Percentiles rank a stretch among this genome's conserved stretches.
Conservation (phyloP, 2,113 vertebrate species). For the Bujurquina vittata region DNA sequence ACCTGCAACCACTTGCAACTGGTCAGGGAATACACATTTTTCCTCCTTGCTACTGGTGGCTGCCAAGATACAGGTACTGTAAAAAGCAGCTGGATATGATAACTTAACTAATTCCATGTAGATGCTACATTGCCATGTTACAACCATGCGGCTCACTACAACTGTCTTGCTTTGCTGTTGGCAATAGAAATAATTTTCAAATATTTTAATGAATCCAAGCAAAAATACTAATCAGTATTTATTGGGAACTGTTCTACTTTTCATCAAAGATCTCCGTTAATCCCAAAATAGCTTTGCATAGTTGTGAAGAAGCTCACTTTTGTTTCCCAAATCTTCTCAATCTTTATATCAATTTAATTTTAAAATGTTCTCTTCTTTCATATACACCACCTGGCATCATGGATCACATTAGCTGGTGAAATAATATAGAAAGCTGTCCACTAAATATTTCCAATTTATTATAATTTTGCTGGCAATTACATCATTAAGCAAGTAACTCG, state of each 20-base stretch:
- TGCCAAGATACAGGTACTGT: background rate
- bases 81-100: background rate
- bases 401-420: background rate
- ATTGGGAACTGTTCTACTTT: background rate
- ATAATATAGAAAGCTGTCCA: background rate
- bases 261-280: background rate
- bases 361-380: rapidly evolving
- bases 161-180: background rate
- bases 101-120: background rate
- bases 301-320: background rate
- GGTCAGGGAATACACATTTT: background rate
- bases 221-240: background rate
- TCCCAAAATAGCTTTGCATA: rapidly evolving
- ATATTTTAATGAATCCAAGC: background rate
- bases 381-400: background rate
- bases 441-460: background rate
- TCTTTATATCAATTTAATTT: background rate
- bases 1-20: background rate
- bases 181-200: background rate
- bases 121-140: background rate
- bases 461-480: rapidly evolving
- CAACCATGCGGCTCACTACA: background rate
- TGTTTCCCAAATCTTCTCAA: background rate
- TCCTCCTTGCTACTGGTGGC: background rate
- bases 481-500: rapidly evolving